Percentiles rank a stretch among this genome's conserved stretches.
Conservation (phyloP, 2,113 vertebrate genomes). For the Limanda limanda region DNA sequence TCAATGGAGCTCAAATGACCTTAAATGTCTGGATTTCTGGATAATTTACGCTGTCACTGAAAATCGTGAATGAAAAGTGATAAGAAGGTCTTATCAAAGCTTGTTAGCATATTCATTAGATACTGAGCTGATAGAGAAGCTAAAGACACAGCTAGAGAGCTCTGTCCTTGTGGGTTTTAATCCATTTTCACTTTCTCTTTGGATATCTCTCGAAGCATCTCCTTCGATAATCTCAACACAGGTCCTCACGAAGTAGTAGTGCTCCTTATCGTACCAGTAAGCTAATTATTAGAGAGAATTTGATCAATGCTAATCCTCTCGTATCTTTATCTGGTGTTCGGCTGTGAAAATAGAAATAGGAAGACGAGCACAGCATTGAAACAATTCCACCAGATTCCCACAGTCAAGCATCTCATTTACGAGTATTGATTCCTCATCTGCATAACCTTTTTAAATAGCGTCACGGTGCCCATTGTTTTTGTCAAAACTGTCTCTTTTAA, state of each 20-base stretch:
- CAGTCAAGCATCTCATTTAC: conserved; percentile 19
- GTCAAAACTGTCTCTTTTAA: not conserved
- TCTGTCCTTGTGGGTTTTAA: conserved; percentile 9
- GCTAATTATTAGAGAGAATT: conserved; percentile 28
- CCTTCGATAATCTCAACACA: conserved; percentile 1
- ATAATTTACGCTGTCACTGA: conserved; percentile 16
- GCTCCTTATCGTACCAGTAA: not conserved
- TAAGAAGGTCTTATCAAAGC: not conserved
- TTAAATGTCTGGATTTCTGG: not conserved
- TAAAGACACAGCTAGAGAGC: not conserved
- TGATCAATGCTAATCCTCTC: conserved; percentile 32
- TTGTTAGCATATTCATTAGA: conserved; percentile 36
- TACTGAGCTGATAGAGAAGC: not conserved
- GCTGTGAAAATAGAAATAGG: conserved; percentile 1
- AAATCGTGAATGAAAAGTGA: not conserved
- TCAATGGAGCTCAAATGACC: not conserved
- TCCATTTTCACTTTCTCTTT: not conserved
- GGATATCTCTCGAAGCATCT: not conserved
- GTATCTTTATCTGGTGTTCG: conserved; percentile 33
- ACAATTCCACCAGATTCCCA: not conserved
- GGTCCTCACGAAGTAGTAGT: not conserved
- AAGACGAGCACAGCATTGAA: not conserved
- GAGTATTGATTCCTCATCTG: not conserved
- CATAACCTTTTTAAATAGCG: not conserved
- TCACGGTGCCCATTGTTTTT: conserved; percentile 11